Evolutionary conservation across 2,888 invertebrate species (phyloP).

Genomic region (Melanostoma scalare): DNA sequence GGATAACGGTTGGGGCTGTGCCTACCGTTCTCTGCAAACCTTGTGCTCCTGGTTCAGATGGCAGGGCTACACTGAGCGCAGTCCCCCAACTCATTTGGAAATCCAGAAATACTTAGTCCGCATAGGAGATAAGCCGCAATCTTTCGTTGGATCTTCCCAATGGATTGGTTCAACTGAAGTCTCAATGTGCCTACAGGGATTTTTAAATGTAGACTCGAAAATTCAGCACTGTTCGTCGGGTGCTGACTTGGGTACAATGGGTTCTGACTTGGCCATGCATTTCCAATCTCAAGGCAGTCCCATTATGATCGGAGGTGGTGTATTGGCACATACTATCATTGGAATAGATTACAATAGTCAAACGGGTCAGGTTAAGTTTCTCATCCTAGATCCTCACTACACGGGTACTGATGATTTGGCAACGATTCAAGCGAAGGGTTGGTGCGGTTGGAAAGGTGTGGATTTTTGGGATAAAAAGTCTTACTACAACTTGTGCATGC

Average conservation of each 20-base stretch:
- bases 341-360: slow-evolving; percentile 94
- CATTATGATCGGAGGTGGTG: slow-evolving; percentile 99
- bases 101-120: slow-evolving; percentile 97
- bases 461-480: slow-evolving; percentile 98
- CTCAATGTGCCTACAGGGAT: slow-evolving; percentile 92
- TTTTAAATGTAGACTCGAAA: slow-evolving; percentile 89
- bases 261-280: slow-evolving; percentile 92
- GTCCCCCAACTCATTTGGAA: slow-evolving; percentile 91
- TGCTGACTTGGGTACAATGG: slow-evolving; percentile 89
- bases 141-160: slow-evolving; percentile 94
- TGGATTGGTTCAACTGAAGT: slow-evolving; percentile 99
- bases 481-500: slow-evolving; percentile 98
- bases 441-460: slow-evolving; percentile 98
- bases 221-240: slow-evolving; percentile 94
- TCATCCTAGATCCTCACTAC: slow-evolving; percentile 99
- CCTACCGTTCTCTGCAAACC: slow-evolving; percentile 98
- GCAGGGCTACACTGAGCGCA: slow-evolving; percentile 91
- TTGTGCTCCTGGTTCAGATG: slow-evolving; percentile 97
- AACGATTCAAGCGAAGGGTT: slow-evolving; percentile 90
- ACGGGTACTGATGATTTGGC: slow-evolving; percentile 93
- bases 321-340: slow-evolving; percentile 98
- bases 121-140: slow-evolving; percentile 94
- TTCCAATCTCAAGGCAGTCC: slow-evolving; percentile 97
- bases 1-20: slow-evolving; percentile 99
- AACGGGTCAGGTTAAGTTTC: slow-evolving; percentile 91